Conservation (phyloP, 2,113 vertebrate species). For the Donacobius atricapilla region DNA sequence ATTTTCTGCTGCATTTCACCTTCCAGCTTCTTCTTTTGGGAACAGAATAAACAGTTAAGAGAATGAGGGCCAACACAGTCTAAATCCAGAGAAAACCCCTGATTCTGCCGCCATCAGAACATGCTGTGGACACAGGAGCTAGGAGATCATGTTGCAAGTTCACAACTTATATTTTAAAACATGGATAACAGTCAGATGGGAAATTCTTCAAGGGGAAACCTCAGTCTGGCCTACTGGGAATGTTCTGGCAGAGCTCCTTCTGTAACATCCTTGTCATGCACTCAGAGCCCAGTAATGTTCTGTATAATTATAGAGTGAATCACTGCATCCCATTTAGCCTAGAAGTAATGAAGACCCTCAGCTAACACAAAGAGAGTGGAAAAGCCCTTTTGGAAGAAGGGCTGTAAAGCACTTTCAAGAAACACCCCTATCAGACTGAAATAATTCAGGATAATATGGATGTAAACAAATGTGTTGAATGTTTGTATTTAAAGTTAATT, state of each 20-base stretch:
- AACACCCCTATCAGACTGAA: neutral
- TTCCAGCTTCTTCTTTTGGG: neutral
- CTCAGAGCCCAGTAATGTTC: slow-evolving; percentile 16
- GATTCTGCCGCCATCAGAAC: neutral
- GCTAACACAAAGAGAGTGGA: neutral
- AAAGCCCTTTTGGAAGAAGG: neutral
- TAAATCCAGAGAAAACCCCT: neutral
- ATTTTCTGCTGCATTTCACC: neutral
- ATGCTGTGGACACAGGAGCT: neutral
- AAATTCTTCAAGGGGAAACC: slow-evolving; percentile 45
- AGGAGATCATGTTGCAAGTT: slow-evolving; percentile 35
- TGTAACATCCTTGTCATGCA: neutral
- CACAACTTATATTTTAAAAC: slow-evolving; percentile 36
- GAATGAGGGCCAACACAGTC: neutral
- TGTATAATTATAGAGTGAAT: slow-evolving; percentile 43
- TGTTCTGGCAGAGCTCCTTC: slow-evolving; percentile 47
- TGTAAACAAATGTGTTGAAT: neutral
- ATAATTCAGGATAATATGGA: neutral
- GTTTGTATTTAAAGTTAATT: neutral
- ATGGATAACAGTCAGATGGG: slow-evolving; percentile 34
- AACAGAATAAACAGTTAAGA: neutral
- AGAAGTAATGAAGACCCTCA: neutral
- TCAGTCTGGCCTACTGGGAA: slow-evolving; percentile 51
- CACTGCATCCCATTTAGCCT: slow-evolving; percentile 44
- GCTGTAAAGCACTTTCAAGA: neutral